Evolutionary conservation across 92 coral and sea anemone genomes (phyloP), one percentile per base, ranked within the genome.

Genomic region (Phenganax stokvisi): DNA sequence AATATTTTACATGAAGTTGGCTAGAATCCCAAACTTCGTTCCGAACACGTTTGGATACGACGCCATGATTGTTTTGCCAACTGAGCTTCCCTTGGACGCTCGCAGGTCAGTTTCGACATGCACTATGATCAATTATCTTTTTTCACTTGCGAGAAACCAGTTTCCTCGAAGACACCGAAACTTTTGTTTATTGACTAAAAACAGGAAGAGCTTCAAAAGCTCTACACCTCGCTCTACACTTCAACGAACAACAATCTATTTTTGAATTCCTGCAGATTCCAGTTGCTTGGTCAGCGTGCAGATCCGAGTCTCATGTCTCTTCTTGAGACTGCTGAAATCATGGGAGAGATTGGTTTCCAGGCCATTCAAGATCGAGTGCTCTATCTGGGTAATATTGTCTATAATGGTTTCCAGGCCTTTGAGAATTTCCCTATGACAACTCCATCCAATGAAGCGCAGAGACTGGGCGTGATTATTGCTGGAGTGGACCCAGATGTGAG

Each of bases 41-140:
- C 93, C 93, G 44, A 90, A 90, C 27, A 83, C 80, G 47, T 77
- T 78, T 83, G 93, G 93, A 56, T 90, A 90, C 88, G 79, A 88
- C 54, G 80, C 77, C 7, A 84, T 85, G 68, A 85, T 90, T 72
- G 53, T 56, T 7, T 57, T 81, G 0, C 93, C 93, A 20, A 17
- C 31, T 2, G 47, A 75, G 66, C 80, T 75, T 25, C 28, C 27
- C 44, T 0, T 29, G 0, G 87, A 84, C 53, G 80, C 80, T 37
- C 51, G 3, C 16, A 63, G 28, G 78, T 37, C 47, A 37, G 47
- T 37, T 37, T 37, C 5, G 5, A 37, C 3, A 37, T 37, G 47
- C 5, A 37, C 47, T 5, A 37, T 37, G 47, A 37, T 37, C 47
- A 37, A 37, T 37, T 37, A 2, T 37, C 47, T 37, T 37, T 37